Percentiles rank a stretch among this genome's conserved stretches.
Evolutionary conservation across 2,797 vertebrate species (phyloP).

Genomic region (Halcyon leucocephala): DNA sequence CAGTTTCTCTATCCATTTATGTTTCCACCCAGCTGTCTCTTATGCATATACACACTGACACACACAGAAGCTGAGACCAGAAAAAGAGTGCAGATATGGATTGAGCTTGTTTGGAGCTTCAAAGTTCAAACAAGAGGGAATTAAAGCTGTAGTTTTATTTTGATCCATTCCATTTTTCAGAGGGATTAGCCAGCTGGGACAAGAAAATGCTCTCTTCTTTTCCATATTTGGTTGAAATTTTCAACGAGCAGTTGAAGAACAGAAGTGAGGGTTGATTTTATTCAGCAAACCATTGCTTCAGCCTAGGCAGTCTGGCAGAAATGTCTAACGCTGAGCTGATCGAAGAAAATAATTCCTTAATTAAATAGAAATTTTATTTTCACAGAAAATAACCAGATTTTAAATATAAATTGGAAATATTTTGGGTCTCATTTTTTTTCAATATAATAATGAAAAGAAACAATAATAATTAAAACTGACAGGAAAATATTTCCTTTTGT

Average conservation of each 20-base stretch:
- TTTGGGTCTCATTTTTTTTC: background rate
- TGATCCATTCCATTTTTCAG: background rate
- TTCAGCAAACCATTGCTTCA: background rate
- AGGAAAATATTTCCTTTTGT: background rate
- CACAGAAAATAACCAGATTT: background rate
- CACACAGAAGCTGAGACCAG: background rate
- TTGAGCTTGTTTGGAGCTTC: background rate
- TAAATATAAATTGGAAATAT: background rate
- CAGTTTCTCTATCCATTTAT: background rate
- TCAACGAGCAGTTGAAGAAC: background rate
- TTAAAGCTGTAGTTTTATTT: background rate
- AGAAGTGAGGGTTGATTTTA: background rate
- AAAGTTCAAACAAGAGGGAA: background rate
- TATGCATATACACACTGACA: background rate
- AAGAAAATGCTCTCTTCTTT: background rate
- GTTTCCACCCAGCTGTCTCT: background rate
- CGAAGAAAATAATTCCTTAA: background rate
- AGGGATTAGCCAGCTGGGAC: background rate
- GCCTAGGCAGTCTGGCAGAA: background rate
- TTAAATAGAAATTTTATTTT: background rate
- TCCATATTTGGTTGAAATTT: conserved; percentile 37
- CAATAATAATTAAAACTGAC: background rate
- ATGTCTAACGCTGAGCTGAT: background rate
- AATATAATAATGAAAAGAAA: background rate
- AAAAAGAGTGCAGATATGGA: background rate